Evolutionary conservation across 2,888 invertebrate species (phyloP).

Genomic region (Scaeva pyrastri): DNA sequence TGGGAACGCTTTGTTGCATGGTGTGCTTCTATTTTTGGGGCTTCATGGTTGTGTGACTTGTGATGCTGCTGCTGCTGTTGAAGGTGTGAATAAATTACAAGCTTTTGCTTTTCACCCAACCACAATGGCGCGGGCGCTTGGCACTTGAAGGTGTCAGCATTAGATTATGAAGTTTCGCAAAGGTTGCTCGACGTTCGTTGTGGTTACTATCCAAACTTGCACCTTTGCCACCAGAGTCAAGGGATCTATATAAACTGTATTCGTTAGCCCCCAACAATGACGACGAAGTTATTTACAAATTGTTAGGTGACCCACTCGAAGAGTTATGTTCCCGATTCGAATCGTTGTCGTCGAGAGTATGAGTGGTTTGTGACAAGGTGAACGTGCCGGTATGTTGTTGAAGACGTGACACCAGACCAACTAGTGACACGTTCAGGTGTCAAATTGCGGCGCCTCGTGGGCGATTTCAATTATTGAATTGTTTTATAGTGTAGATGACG

Average conservation of each 20-base stretch:
- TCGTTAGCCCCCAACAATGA: neutral
- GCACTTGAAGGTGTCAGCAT: neutral
- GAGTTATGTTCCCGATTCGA: conserved; percentile 45
- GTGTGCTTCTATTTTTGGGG: conserved; percentile 34
- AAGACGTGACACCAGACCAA: conserved; percentile 62
- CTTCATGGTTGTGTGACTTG: neutral
- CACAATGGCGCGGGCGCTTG: neutral
- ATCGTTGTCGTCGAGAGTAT: conserved; percentile 38
- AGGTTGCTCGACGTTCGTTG: neutral
- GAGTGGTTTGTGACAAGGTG: conserved; percentile 38
- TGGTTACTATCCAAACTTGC: neutral
- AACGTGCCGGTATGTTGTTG: conserved; percentile 64
- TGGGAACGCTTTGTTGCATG: conserved; percentile 40
- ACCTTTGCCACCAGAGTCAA: neutral
- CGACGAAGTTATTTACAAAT: neutral
- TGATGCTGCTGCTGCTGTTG: neutral
- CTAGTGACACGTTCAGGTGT: conserved; percentile 56
- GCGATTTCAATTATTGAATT: conserved; percentile 28
- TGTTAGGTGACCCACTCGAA: conserved; percentile 59
- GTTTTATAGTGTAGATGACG: neutral
- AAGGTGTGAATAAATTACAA: conserved; percentile 42
- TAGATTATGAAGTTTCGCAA: conserved; percentile 47
- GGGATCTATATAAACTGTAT: neutral
- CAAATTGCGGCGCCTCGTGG: conserved; percentile 59
- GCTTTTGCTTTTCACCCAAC: conserved; percentile 15